Evolutionary conservation across 2,888 invertebrate genomes (phyloP).

Genomic region (Scotopteryx bipunctaria): DNA sequence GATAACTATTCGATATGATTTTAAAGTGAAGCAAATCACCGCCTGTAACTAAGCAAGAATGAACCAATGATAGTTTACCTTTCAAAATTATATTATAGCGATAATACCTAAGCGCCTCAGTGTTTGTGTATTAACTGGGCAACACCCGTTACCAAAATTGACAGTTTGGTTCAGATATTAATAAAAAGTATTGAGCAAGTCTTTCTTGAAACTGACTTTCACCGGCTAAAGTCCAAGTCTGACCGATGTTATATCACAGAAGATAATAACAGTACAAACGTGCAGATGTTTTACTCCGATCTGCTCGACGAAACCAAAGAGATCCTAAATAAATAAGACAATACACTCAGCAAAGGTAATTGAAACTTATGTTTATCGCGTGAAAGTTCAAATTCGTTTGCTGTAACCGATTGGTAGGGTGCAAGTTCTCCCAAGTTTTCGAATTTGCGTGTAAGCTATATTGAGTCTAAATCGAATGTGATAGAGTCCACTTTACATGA

Average conservation of each 20-base stretch:
- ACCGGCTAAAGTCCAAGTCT: conserved; percentile 54
- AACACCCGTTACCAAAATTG: conserved; percentile 24
- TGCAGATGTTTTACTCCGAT: conserved; percentile 9
- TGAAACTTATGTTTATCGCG: neutral
- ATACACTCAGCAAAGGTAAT: neutral
- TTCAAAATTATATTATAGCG: no score
- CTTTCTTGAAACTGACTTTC: conserved; percentile 61
- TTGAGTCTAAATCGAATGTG: neutral
- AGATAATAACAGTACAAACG: conserved; percentile 1
- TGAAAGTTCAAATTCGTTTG: neutral
- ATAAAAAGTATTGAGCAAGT: conserved; percentile 43
- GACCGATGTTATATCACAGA: conserved; percentile 5
- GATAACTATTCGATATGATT: no score
- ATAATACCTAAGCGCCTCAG: no score
- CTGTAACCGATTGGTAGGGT: neutral
- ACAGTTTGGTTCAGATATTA: conserved; percentile 27
- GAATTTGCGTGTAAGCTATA: neutral
- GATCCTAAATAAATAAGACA: no score
- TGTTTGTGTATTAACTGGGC: conserved; percentile 11
- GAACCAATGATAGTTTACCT: no score
- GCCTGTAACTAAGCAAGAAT: no score
- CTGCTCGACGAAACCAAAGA: no score
- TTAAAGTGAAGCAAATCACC: no score
- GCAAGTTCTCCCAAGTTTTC: neutral
- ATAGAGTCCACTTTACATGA: conserved; percentile 10